phyloP scores from a whole-genome alignment of 2,797 vertebrate genomes.

The Anas capensis region DNA sequence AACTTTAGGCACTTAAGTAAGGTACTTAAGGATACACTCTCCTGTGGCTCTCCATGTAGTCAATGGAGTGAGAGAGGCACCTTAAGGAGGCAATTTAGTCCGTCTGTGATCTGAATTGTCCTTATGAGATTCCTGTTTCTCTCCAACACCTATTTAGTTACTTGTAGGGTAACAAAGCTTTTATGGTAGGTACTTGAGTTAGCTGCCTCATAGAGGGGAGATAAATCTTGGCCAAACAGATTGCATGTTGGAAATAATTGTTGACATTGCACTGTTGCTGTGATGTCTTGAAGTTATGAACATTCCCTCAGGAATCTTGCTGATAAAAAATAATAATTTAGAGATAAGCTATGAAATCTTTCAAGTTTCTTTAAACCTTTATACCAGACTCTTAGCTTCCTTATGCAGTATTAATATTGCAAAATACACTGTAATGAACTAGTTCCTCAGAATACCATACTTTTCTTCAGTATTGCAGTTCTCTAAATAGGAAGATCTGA shows the following conservation, averaged over 20 bases:
- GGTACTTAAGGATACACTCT: slow-evolving; percentile 24
- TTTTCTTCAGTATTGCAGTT: neutral
- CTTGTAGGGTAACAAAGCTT: slow-evolving; percentile 27
- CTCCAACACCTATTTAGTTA: slow-evolving; percentile 15
- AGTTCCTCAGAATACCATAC: neutral
- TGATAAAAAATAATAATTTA: slow-evolving; percentile 34
- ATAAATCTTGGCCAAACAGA: slow-evolving; percentile 33
- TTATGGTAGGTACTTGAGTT: neutral
- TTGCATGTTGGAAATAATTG: neutral
- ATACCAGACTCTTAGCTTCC: neutral
- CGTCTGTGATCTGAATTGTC: slow-evolving; percentile 36
- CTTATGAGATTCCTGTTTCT: slow-evolving; percentile 27
- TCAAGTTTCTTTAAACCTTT: neutral
- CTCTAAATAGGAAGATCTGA: slow-evolving; percentile 11
- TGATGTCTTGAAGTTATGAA: slow-evolving; percentile 41
- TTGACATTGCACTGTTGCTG: neutral
- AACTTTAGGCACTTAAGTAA: slow-evolving; percentile 6
- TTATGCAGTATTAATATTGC: slow-evolving; percentile 24
- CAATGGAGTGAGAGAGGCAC: slow-evolving; percentile 47
- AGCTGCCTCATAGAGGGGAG: neutral
- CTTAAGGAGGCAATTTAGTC: slow-evolving; percentile 42
- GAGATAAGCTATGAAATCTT: slow-evolving; percentile 24
- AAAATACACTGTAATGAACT: neutral
- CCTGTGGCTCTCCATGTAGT: slow-evolving; percentile 4
- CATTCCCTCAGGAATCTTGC: neutral